Percentiles rank a stretch among this genome's conserved stretches.
Conservation (phyloP, 1,140 invertebrate species). For the Bombus sibiricus region DNA sequence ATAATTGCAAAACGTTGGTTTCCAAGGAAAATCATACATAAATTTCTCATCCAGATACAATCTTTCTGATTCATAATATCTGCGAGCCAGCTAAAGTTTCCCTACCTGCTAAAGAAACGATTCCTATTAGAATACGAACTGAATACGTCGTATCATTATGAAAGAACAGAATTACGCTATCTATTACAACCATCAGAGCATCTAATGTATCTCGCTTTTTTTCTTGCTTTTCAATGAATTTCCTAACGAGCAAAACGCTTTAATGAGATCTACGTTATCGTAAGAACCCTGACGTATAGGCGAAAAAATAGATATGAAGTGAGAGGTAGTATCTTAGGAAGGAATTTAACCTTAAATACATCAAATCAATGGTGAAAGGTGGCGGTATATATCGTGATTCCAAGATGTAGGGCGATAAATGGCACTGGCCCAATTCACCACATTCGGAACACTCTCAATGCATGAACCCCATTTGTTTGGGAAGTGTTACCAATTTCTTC, state of each 20-base stretch:
- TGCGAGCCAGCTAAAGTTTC: neutral
- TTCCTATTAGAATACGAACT: neutral
- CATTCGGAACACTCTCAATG: constrained; percentile 15
- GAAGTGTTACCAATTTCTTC: constrained; percentile 7
- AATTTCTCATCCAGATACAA: neutral
- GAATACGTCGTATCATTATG: neutral
- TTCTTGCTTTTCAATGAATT: neutral
- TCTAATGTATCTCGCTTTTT: neutral
- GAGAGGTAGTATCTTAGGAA: constrained; percentile 26
- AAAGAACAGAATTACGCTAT: constrained; percentile 10
- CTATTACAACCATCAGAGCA: constrained; percentile 3
- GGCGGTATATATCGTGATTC: constrained; percentile 40
- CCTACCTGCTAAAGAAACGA: too few species aligned
- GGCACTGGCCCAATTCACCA: constrained; percentile 58
- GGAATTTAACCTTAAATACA: constrained; percentile 57
- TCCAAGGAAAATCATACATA: neutral
- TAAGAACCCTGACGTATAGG: neutral
- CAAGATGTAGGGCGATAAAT: constrained; percentile 64
- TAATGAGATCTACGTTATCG: neutral
- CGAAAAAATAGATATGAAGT: neutral
- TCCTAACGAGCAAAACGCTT: neutral
- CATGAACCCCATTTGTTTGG: constrained; percentile 14
- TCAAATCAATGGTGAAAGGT: constrained; percentile 65
- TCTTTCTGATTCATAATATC: neutral
- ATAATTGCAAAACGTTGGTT: neutral